Evolutionary conservation across 2,797 vertebrate species (phyloP), one percentile per base, ranked within the genome.

Genomic region (Glossophaga mutica): DNA sequence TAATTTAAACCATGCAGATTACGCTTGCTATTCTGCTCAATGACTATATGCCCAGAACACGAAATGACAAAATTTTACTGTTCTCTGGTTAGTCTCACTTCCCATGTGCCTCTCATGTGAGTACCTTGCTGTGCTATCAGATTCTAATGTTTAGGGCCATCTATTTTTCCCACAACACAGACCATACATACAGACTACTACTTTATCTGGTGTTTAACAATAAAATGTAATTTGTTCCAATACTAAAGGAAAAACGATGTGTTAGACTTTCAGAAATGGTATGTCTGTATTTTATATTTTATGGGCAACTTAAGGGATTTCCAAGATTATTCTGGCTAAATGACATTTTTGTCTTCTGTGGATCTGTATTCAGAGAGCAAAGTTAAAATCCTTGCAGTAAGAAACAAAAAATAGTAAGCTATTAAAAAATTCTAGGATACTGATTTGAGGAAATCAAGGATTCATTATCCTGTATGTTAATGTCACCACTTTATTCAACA

Each of bases 201-300:
- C 52, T 96, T 94, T 89, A 88, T 67, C 71, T 94, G 81, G 44
- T 87, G 32, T 95, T 87, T 90, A 90, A 94, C 73, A 95, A 92
- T 81, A 70, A 92, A 92, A 90, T 12, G 11, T 65, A n/a, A 73
- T 86, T 90, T 85, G 37, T 74, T 92, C 67, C 37, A 96, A 79
- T 22, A 86, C 48, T 78, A 12, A 88, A 95, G 62, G 48, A 55
- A 91, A 95, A 94, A 78, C 15, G 79, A 65, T 18, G 22, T 55
- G 18, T 15, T 87, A 29, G 32, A 67, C 37, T 95, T n/a, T 87
- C 18, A 94, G 37, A 68, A n/a, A 83, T 32, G 62, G 1, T 55
- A 34, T 21, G 46, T 29, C n/a, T 87, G 1, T 3, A 87, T 65
- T 94, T 95, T 71, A 15, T 82, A 82, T 86, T 85, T 95, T 91